Base-by-base conservation (phyloP, 2,888 invertebrate genomes). In the Lucinisca nassula region DNA sequence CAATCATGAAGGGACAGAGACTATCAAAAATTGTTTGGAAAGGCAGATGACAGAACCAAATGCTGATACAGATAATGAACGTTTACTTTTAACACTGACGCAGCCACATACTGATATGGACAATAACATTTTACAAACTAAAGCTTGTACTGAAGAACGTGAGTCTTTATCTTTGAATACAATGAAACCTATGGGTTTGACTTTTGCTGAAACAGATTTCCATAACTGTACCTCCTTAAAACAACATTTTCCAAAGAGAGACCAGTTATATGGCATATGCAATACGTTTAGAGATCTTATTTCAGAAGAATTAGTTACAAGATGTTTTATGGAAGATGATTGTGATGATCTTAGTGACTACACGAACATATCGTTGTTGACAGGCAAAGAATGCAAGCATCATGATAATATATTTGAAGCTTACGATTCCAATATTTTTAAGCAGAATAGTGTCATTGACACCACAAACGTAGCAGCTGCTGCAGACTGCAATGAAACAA, bases 341-440 rank as follows among this genome's bases (percentile, higher is more conserved):
- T 4, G 55, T 4, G n/a, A n/a, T 21, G n/a, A 17, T 3, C 17
- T 4, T 35, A 30, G 1, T 67, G 35, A 17, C 8, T 61, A 4
- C 27, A 24, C 12, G 1, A 4, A 30, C 8, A 27, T 30, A 61
- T 27, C 61, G 6, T 10, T n/a, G 2, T 24, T 61, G 24, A 4
- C 27, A 4, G 27, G 30, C 1, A 67, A 35, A 30, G 30, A 67
- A 4, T 67, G 21, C 67, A 67, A 67, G 17, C 67, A 67, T 35
- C 67, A 67, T 67, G 67, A 67, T 67, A 67, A 67, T 21, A 35
- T 67, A 35, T 67, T 67, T 67, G 67, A 67, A 6, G 67, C 67
- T 8, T 35, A 35, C 17, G 14, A 21, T 67, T 8, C 67, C 17
- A 45, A 45, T 45, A 45, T 17, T 12, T 45, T 12, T 45, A 45